Base-by-base conservation (phyloP, 1,140 invertebrate genomes). In the Drosophila bipectinata region DNA sequence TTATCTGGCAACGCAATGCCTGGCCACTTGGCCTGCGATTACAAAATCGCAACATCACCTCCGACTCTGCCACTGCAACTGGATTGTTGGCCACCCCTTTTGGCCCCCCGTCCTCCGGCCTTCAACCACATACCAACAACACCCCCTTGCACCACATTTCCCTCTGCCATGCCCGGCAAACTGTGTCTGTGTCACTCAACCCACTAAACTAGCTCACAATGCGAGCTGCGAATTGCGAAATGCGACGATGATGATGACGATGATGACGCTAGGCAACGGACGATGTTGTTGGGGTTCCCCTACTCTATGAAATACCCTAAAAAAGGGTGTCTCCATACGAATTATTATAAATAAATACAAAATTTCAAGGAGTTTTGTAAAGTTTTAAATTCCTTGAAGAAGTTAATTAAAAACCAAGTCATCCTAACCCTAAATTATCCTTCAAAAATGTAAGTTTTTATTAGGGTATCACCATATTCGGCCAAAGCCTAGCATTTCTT, bases 101-200 rank as follows among this genome's bases (percentile, higher is more conserved):
- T 37, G 10, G 10, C 34, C 34, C 34, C 4, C 34, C 34, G 34
- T 12, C 34, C 12, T 37, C 12, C 34, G 34, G 9, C 34, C 34
- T 21, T 21, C 21, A 21, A 21, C 21, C 21, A 21, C 21, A 21
- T 21, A 21, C 21, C 21, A 21, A 21, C 21, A 2, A 21, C 21
- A 21, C 48, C 37, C 34, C 34, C 34, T 37, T 10, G 1, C 10
- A 56, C 21, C 7, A 30, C 72, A 52, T 76, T 73, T 81, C 53
- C 66, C 76, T 88, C 66, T 55, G 54, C 72, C 12, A 12, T 4
- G 10, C 34, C 34, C 77, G 61, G 61, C 79, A 87, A 88, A 87
- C 83, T 83, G 83, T 89, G 83, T 89, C 84, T 88, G 83, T 88
- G 83, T 88, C 83, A 88, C 83, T 88, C 83, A 88, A 88, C 83